Evolutionary conservation across 2,113 vertebrate species (phyloP), one percentile per base, ranked within the genome.

Genomic region (Meleagris gallopavo): DNA sequence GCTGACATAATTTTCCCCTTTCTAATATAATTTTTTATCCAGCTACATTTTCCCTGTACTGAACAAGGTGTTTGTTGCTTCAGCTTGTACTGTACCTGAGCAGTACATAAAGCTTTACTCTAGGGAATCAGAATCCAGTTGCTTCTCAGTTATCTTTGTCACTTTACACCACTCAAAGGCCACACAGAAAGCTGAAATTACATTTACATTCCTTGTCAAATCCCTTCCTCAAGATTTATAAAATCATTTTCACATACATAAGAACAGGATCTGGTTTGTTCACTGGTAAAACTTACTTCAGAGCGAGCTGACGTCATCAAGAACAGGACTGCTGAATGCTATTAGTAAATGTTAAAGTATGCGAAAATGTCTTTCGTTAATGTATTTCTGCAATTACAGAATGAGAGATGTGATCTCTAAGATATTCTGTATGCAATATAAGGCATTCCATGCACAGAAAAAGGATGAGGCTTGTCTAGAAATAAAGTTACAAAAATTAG

Each of bases 401-500:
- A 72, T 29, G 19, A 89, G 57, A 70, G 22, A 34, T 76, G 70
- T 41, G 84, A 54, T 46, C 52, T 57, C 18, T 32, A 64, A 12
- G 22, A 79, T 36, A 48, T 32, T 90, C 24, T 66, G 93, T 70
- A 62, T 2, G 55, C 55, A 54, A n/a, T 34, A 16, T 1, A 70
- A 21, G 60, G 29, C 18, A 82, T 61, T 91, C 74, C 54, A 61
- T 14, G 29, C 21, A 78, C 52, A 91, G 48, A 25, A 27, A 46
- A 89, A 94, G 41, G 92, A 93, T 81, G 80, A 94, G 84, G 83
- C 52, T 91, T 96, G 45, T 70, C 69, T 1, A 66, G 77, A 92
- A 69, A 93, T 79, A 88, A 97, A 94, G 86, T 92, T 95, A 77
- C 87, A 95, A 91, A 90, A 96, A 77, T 92, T 58, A 95, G 74